Conservation (phyloP, 2,113 vertebrate genomes). For the Bothrops jararaca region DNA sequence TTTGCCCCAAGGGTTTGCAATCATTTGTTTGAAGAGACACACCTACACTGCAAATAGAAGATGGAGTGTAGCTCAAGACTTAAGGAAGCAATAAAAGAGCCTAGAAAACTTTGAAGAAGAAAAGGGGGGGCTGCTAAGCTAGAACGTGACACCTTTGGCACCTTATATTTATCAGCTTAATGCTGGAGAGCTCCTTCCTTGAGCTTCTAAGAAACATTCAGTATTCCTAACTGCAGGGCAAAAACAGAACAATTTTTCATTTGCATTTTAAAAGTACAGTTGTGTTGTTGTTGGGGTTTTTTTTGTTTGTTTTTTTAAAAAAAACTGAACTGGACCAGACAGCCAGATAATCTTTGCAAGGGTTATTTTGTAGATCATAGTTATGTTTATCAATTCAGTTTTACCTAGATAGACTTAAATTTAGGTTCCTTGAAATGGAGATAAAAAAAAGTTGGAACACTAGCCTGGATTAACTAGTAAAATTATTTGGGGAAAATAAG, state of each 20-base stretch:
- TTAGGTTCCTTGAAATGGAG: not conserved
- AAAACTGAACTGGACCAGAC: not conserved
- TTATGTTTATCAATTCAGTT: not conserved
- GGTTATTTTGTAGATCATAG: not conserved
- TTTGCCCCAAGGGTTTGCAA: slow-evolving; percentile 1
- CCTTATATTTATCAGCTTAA: not conserved
- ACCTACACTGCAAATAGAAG: slow-evolving; percentile 14
- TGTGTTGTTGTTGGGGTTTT: too few relatives aligned
- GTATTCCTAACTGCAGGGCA: not conserved
- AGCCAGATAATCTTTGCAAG: not conserved
- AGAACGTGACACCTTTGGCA: not conserved
- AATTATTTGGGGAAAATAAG: not conserved
- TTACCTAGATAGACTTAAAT: not conserved
- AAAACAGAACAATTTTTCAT: not conserved
- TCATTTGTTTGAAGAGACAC: not conserved
- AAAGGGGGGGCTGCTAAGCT: not conserved
- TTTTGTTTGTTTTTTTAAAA: too few relatives aligned
- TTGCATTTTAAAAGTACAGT: not conserved
- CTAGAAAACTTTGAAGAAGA: not conserved
- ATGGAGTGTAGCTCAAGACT: not conserved
- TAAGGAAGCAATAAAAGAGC: not conserved
- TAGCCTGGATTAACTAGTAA: not conserved
- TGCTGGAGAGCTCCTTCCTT: not conserved
- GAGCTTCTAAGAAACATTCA: not conserved
- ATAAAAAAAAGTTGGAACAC: not conserved